Evolutionary conservation across 2,113 vertebrate species (phyloP).

Genomic region (Ptilonorhynchus violaceus): DNA sequence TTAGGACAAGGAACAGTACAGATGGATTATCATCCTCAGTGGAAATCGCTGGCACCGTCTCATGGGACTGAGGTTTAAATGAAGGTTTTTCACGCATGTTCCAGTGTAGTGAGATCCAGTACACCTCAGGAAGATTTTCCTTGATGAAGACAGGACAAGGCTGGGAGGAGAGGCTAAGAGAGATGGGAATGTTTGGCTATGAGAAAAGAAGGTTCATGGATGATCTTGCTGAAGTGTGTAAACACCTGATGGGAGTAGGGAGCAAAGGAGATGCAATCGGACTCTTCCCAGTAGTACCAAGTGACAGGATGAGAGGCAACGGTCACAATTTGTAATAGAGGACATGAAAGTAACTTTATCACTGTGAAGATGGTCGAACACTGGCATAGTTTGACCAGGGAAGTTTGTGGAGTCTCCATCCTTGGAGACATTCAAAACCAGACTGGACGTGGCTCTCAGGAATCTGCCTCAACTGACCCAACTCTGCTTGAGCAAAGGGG

Average conservation of each 20-base stretch:
- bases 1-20: neutral
- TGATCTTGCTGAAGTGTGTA: neutral
- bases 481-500: neutral
- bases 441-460: neutral
- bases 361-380: neutral
- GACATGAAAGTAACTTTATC: neutral
- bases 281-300: neutral
- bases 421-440: neutral
- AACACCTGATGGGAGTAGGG: neutral
- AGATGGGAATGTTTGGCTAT: neutral
- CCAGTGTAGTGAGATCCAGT: neutral
- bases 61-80: neutral
- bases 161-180: neutral
- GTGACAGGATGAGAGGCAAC: neutral
- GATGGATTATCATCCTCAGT: neutral
- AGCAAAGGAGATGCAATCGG: neutral
- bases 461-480: neutral
- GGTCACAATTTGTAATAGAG: neutral
- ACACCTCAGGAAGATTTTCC: neutral
- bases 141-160: neutral
- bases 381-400: neutral
- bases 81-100: neutral
- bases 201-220: neutral
- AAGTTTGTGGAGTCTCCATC: neutral
- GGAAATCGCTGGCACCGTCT: neutral